These are phyloP conservation scores for Anagrus nilaparvatae DNA, from an alignment of 1,140 invertebrate genomes.

Conservation along the genomic window DNA sequence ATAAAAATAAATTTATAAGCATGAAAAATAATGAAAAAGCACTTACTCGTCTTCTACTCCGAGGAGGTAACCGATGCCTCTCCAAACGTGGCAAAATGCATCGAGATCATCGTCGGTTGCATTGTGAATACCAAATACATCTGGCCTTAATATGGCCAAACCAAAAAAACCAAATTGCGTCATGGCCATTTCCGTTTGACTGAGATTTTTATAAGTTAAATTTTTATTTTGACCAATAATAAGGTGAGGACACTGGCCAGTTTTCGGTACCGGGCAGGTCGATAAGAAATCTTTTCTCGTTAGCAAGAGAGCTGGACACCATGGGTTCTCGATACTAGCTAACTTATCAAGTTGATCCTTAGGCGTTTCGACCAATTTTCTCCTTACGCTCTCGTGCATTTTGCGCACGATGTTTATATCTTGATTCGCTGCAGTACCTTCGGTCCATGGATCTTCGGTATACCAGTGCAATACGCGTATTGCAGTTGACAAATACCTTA, in stretches of 20 bases:
- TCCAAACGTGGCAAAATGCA: conserved; percentile 72
- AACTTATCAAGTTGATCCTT: conserved; percentile 19
- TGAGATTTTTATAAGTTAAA: conserved; percentile 29
- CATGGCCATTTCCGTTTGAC: conserved; percentile 66
- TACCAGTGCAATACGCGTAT: conserved; percentile 43
- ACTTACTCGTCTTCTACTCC: conserved; percentile 66
- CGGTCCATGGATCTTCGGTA: conserved; percentile 38
- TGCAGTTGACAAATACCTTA: conserved; percentile 41
- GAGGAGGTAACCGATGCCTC: conserved; percentile 63
- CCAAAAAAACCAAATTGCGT: conserved; percentile 78
- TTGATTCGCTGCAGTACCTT: conserved; percentile 32
- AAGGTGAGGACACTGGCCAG: conserved; percentile 29
- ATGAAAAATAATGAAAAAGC: background rate
- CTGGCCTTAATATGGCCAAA: conserved; percentile 51
- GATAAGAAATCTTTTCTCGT: conserved; percentile 19
- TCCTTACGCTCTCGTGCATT: conserved; percentile 36
- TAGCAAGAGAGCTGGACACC: conserved; percentile 25
- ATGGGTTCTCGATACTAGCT: conserved; percentile 38
- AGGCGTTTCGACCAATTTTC: conserved; percentile 20
- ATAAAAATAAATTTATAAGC: background rate
- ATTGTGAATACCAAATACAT: conserved; percentile 50
- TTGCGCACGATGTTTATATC: conserved; percentile 38
- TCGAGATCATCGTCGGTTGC: conserved; percentile 50
- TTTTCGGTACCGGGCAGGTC: conserved; percentile 17
- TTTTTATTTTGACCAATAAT: conserved; percentile 42